Percentiles rank a stretch among this genome's conserved stretches.
Conservation (phyloP, 2,888 invertebrate species). For the Hedya salicella region DNA sequence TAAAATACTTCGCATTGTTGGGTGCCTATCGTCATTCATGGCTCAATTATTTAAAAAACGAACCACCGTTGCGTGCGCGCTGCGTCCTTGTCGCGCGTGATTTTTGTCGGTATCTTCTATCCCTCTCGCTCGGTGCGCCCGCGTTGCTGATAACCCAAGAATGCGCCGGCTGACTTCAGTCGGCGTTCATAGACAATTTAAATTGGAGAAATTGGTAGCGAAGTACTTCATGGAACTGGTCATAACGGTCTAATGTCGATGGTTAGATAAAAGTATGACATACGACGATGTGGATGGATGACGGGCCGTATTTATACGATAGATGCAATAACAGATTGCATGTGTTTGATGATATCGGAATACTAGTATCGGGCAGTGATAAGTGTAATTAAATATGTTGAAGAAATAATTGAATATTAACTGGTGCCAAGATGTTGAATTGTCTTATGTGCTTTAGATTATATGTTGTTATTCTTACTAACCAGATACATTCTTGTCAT, state of each 20-base stretch:
- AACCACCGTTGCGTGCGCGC: conserved; percentile 65
- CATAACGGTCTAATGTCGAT: conserved; percentile 62
- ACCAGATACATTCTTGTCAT: neutral
- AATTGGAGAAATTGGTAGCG: conserved; percentile 82
- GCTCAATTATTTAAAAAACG: conserved; percentile 83
- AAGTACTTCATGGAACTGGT: conserved; percentile 61
- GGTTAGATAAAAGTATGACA: conserved; percentile 33
- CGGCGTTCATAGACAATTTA: conserved; percentile 83
- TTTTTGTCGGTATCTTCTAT: conserved; percentile 59
- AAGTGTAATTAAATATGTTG: conserved; percentile 16
- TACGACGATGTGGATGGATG: conserved; percentile 18
- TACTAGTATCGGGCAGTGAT: conserved; percentile 24
- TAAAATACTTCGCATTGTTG: conserved; percentile 78
- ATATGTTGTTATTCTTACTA: neutral
- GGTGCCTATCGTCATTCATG: conserved; percentile 81
- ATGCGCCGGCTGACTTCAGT: conserved; percentile 84
- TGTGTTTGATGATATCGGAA: conserved; percentile 19
- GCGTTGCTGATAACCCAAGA: conserved; percentile 79
- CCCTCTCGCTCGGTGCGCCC: conserved; percentile 67
- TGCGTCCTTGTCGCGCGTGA: conserved; percentile 67
- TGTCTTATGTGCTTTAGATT: conserved; percentile 1
- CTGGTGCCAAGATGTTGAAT: neutral
- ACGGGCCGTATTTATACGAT: conserved; percentile 31
- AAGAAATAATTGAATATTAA: conserved; percentile 1
- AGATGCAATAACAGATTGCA: conserved; percentile 38